These are phyloP conservation scores for Schizopygopsis pylzovi DNA, from an alignment of 2,797 vertebrate species.

Conservation along the genomic window DNA sequence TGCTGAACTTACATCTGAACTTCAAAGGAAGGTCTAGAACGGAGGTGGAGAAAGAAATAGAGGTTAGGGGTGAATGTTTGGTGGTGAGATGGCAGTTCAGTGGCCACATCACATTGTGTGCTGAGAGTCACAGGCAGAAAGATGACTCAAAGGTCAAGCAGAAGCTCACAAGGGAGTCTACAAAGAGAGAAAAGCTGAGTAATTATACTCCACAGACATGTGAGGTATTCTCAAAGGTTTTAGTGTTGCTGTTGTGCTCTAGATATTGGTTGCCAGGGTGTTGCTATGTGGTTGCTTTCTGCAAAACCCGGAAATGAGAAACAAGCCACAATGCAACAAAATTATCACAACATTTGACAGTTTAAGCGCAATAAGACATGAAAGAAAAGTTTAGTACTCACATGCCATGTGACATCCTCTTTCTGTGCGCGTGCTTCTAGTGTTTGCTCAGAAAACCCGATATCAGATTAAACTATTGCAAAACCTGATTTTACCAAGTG, in stretches of 20 bases:
- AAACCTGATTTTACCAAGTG: too few species aligned
- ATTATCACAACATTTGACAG: background rate
- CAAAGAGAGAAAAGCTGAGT: background rate
- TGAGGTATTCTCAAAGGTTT: background rate
- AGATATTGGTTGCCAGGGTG: background rate
- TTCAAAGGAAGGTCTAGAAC: constrained; percentile 45
- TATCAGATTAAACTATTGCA: too few species aligned
- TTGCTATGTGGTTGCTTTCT: background rate
- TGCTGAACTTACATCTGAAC: constrained; percentile 34
- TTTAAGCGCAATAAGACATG: too few species aligned
- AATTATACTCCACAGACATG: background rate
- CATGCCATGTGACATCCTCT: too few species aligned
- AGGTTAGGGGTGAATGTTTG: constrained; percentile 29
- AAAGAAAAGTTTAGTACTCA: too few species aligned
- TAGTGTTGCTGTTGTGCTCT: background rate
- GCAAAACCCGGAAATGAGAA: too few species aligned
- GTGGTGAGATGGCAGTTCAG: constrained; percentile 7
- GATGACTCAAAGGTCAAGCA: background rate
- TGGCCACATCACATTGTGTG: background rate
- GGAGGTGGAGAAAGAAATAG: constrained; percentile 11
- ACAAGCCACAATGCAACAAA: too few species aligned
- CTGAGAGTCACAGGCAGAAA: background rate
- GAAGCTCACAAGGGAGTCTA: background rate
- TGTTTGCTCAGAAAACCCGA: too few species aligned
- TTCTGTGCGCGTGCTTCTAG: too few species aligned